A percentile compares a stretch with the other conserved stretches of the same genome.
Evolutionary conservation across 2,888 invertebrate species (phyloP).

Genomic region (Lithophane semibrunnea): DNA sequence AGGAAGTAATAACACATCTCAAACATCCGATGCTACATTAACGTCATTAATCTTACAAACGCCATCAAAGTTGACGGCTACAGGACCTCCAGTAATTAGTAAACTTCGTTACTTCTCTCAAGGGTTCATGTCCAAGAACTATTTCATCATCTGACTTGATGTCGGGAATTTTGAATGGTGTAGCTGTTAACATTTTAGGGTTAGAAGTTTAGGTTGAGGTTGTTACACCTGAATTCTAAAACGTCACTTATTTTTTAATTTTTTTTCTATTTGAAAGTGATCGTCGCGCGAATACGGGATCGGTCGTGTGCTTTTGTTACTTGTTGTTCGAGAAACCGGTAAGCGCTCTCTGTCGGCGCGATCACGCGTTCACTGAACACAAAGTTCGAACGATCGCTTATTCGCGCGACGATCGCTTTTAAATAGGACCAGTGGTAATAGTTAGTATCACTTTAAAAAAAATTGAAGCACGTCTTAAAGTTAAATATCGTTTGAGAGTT

Average conservation of each 20-base stretch:
- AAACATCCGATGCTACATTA: conserved; percentile 8
- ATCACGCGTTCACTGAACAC: too few relatives aligned
- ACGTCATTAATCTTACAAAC: conserved; percentile 46
- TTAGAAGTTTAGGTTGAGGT: background rate
- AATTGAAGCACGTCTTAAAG: background rate
- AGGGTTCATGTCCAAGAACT: conserved; percentile 17
- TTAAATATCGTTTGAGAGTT: too few relatives aligned
- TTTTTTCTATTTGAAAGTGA: too few relatives aligned
- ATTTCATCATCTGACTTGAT: conserved; percentile 14
- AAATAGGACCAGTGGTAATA: too few relatives aligned
- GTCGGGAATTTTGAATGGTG: background rate
- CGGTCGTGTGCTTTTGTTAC: too few relatives aligned
- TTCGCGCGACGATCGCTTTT: too few relatives aligned
- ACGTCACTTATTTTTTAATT: background rate
- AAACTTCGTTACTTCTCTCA: conserved; percentile 39
- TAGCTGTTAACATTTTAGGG: background rate
- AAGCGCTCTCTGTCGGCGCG: too few relatives aligned
- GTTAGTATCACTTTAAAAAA: background rate
- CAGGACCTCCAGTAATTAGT: conserved; percentile 30
- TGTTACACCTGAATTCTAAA: background rate
- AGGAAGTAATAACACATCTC: conserved; percentile 21
- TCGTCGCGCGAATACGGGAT: too few relatives aligned
- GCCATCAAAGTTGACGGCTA: conserved; percentile 28
- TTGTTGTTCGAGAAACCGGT: too few relatives aligned
- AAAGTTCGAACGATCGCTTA: too few relatives aligned